Evolutionary conservation across 30 jellyfish, hydroid and myxozoan species (phyloP).

Genomic region (Hydractinia symbiolongicarpus): DNA sequence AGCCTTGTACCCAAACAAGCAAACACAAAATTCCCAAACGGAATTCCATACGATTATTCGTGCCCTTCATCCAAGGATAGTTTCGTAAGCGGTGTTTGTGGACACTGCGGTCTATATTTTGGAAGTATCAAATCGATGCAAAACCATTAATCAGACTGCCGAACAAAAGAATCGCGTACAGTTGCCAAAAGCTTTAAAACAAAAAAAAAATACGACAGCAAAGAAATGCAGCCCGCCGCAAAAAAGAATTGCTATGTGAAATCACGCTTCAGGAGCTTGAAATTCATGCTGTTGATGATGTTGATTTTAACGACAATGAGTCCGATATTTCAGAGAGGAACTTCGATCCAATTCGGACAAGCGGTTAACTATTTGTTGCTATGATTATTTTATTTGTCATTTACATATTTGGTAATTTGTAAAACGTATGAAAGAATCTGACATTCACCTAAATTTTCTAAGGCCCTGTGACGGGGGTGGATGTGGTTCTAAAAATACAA

Average conservation of each 20-base stretch:
- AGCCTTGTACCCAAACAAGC: not conserved
- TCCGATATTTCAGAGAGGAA: constrained; percentile 31
- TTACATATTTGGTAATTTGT: too few species aligned
- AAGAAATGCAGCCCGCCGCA: constrained; percentile 52
- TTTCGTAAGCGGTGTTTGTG: not conserved
- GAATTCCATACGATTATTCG: not conserved
- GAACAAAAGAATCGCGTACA: not conserved
- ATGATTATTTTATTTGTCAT: too few species aligned
- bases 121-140: too few species aligned
- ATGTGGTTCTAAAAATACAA: too few species aligned
- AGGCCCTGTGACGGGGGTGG: too few species aligned
- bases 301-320: constrained; percentile 38
- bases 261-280: constrained; percentile 51
- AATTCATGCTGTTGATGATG: constrained; percentile 37
- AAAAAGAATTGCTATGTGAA: constrained; percentile 49
- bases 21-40: not conserved
- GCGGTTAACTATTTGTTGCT: too few species aligned
- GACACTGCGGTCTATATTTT: too few species aligned
- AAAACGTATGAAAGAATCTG: too few species aligned
- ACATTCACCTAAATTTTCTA: too few species aligned
- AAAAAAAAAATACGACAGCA: constrained; percentile 34
- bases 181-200: not conserved
- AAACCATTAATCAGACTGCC: too few species aligned
- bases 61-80: constrained; percentile 7
- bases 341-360: too few species aligned